Percentiles rank a stretch among this genome's conserved stretches.
Conservation (phyloP, 1,140 invertebrate species). For the Idris sp. region DNA sequence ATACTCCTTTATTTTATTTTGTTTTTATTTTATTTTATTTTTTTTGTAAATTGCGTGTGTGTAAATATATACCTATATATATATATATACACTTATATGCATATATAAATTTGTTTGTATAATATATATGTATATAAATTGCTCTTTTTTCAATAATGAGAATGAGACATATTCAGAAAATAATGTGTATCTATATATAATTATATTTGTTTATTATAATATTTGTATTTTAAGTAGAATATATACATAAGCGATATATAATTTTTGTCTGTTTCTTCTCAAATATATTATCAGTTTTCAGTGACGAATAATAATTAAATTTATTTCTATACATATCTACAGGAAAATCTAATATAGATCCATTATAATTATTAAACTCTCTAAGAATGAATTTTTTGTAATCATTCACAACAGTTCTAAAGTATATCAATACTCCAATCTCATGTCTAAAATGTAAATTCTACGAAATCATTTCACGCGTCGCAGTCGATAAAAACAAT, state of each 20-base stretch:
- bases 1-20: too few relatives aligned
- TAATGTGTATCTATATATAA: slow-evolving; percentile 50
- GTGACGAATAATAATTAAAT: slow-evolving; percentile 70
- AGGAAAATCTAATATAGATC: slow-evolving; percentile 76
- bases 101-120: too few relatives aligned
- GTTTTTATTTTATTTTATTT: too few relatives aligned
- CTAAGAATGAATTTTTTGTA: slow-evolving; percentile 75
- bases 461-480: slow-evolving; percentile 35
- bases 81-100: slow-evolving; percentile 4
- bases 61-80: slow-evolving; percentile 17
- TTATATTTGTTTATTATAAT: slow-evolving; percentile 36
- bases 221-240: slow-evolving; percentile 60
- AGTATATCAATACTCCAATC: slow-evolving; percentile 58
- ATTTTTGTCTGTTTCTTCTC: slow-evolving; percentile 57
- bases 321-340: slow-evolving; percentile 78
- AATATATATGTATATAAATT: too few relatives aligned
- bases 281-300: slow-evolving; percentile 76
- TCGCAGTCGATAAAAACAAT: slow-evolving; percentile 18
- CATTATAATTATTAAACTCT: slow-evolving; percentile 77
- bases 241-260: slow-evolving; percentile 47
- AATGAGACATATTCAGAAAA: slow-evolving; percentile 64
- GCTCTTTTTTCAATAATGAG: slow-evolving; percentile 6
- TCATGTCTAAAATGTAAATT: slow-evolving; percentile 46
- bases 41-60: background rate
- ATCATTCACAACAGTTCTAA: slow-evolving; percentile 62